A percentile compares a stretch with the other conserved stretches of the same genome.
Conservation (phyloP, 2,888 invertebrate species). For the Phlogophora meticulosa region DNA sequence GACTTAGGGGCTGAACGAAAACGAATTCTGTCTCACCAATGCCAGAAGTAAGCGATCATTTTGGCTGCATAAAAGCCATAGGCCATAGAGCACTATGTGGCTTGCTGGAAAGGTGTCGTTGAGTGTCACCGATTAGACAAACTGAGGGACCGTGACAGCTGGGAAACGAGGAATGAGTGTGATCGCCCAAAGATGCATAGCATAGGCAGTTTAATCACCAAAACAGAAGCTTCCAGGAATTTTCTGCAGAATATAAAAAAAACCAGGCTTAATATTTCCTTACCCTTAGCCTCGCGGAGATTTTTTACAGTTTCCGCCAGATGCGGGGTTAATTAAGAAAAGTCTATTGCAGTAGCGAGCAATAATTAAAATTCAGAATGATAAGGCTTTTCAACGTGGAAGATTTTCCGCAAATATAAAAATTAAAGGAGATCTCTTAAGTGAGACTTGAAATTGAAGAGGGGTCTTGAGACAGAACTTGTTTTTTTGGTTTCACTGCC, state of each 20-base stretch:
- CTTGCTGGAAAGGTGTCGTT: no score
- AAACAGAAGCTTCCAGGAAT: not conserved
- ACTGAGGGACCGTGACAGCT: no score
- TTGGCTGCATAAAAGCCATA: no score
- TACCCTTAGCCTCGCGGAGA: not conserved
- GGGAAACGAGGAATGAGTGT: no score
- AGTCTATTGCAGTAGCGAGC: slow-evolving; percentile 18
- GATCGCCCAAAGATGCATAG: not conserved
- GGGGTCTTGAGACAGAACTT: not conserved
- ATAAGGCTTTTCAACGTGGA: not conserved
- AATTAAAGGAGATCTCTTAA: not conserved
- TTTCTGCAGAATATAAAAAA: not conserved
- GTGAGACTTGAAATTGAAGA: slow-evolving; percentile 1
- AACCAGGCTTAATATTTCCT: slow-evolving; percentile 1
- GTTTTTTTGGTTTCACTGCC: not conserved
- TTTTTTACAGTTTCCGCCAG: slow-evolving; percentile 24
- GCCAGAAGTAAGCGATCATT: not conserved
- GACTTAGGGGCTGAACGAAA: not conserved
- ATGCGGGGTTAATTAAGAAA: slow-evolving; percentile 33
- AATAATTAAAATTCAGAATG: slow-evolving; percentile 40
- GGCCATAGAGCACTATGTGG: no score
- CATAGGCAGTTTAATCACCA: not conserved
- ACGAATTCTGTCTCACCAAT: not conserved
- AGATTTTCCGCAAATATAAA: slow-evolving; percentile 10
- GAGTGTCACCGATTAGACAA: no score